Evolutionary conservation across 2,888 invertebrate species (phyloP).

Genomic region (Nymphalis urticae): DNA sequence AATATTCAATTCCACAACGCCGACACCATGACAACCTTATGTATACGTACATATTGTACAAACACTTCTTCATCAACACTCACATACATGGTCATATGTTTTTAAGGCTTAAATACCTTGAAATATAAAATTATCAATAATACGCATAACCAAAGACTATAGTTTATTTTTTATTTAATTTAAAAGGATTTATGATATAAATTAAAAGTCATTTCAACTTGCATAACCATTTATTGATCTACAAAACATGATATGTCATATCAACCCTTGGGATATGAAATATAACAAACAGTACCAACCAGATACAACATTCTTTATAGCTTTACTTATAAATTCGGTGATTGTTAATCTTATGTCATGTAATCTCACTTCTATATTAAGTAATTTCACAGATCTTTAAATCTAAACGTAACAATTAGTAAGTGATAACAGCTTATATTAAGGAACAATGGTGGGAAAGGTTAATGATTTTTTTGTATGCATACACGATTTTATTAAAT

Average conservation of each 20-base stretch:
- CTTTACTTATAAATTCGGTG: constrained; percentile 33
- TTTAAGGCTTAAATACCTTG: too few relatives aligned
- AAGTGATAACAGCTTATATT: constrained; percentile 25
- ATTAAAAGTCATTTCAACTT: constrained; percentile 42
- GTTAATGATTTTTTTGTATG: constrained; percentile 20
- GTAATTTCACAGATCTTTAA: constrained; percentile 62
- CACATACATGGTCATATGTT: too few relatives aligned
- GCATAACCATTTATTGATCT: constrained; percentile 69
- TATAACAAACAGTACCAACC: constrained; percentile 35
- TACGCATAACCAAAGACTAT: too few relatives aligned
- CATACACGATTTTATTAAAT: constrained; percentile 12
- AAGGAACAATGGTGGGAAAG: constrained; percentile 29
- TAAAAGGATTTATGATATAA: background rate
- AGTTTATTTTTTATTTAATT: too few relatives aligned
- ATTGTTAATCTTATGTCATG: constrained; percentile 57
- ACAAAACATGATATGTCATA: constrained; percentile 76
- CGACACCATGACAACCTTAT: too few relatives aligned
- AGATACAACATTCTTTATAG: constrained; percentile 38
- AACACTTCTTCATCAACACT: too few relatives aligned
- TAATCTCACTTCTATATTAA: constrained; percentile 50
- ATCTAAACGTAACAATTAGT: constrained; percentile 43
- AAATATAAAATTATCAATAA: too few relatives aligned
- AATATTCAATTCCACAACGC: too few relatives aligned
- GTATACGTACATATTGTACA: too few relatives aligned
- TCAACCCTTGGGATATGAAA: constrained; percentile 43